A percentile compares a stretch with the other conserved stretches of the same genome.
Conservation (phyloP, 2,113 vertebrate species). For the Cygnus atratus region DNA sequence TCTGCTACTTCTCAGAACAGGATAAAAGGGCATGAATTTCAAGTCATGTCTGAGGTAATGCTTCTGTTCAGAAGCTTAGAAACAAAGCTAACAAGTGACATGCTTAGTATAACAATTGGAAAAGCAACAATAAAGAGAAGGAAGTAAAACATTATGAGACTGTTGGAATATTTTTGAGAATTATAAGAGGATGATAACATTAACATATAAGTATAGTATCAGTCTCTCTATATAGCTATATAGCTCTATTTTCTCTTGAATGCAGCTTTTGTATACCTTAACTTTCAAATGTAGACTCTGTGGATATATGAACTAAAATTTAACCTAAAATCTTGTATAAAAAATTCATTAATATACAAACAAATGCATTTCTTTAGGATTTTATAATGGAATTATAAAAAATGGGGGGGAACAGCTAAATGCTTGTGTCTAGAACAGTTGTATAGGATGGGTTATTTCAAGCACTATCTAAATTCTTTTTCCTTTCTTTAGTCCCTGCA, state of each 20-base stretch:
- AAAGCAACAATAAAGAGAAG: neutral
- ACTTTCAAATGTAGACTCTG: neutral
- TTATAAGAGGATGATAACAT: neutral
- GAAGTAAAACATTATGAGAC: neutral
- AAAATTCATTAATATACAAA: neutral
- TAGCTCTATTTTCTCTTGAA: neutral
- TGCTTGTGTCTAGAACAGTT: neutral
- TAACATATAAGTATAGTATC: neutral
- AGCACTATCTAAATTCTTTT: neutral
- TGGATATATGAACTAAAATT: neutral
- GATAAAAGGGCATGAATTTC: neutral
- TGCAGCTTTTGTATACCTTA: neutral
- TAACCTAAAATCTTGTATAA: neutral
- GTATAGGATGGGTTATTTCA: neutral
- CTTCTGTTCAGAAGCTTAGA: neutral
- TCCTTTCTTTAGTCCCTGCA: slow-evolving; percentile 85
- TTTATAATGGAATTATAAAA: neutral
- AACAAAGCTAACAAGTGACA: neutral
- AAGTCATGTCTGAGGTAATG: neutral
- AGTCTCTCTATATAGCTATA: neutral
- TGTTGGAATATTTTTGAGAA: neutral
- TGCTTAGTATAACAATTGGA: neutral
- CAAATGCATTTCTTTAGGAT: neutral
- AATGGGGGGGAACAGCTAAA: neutral
- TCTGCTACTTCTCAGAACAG: neutral